Base-by-base conservation (phyloP, 2,113 vertebrate species). In the Eudyptes chrysolophus region DNA sequence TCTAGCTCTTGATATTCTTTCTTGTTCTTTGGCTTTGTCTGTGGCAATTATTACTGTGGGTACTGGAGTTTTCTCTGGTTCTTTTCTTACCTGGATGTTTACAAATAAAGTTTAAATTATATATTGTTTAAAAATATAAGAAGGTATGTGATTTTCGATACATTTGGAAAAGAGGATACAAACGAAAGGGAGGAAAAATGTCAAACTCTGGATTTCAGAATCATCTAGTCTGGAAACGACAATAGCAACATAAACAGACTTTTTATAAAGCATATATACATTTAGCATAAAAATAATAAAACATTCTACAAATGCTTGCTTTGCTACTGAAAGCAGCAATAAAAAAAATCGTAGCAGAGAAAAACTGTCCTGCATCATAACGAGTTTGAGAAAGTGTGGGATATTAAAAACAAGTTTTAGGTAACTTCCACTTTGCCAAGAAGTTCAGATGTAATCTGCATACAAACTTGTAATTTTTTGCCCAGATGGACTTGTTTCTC, bases 21-120 rank as follows among this genome's bases (percentile, higher is more conserved):
- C 98, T 94, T 98, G 96, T 55, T 98, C 97, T 90, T 97, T 98
- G 89, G 77, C 52, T 98, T 97, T 98, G 19, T 98, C 98, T 46
- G 97, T 72, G 25, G 98, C 95, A 80, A 98, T 96, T 97, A 96
- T 92, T 87, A 97, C 98, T 80, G 96, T 97, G 14, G 98, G 97
- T 76, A 97, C 64, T 68, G 98, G 96, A 77, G 90, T 92, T 94
- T 97, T 98, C 81, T 98, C 98, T 25, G 97, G 95, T 97, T 98
- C 98, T 65, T 98, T 98, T 97, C 90, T 98, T 60, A 97, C 82
- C 98, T 99, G 90, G 5, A 76, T 92, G 72, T 97, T 98, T 97
- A 95, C 5, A 80, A 54, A 83, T 29, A 74, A 95, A 64, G 2
- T 66, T 66, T 88, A 70, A 76, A 58, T 78, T 16, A 64, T 22